Conservation (phyloP, 2,113 vertebrate genomes). For the Pedetes capensis region DNA sequence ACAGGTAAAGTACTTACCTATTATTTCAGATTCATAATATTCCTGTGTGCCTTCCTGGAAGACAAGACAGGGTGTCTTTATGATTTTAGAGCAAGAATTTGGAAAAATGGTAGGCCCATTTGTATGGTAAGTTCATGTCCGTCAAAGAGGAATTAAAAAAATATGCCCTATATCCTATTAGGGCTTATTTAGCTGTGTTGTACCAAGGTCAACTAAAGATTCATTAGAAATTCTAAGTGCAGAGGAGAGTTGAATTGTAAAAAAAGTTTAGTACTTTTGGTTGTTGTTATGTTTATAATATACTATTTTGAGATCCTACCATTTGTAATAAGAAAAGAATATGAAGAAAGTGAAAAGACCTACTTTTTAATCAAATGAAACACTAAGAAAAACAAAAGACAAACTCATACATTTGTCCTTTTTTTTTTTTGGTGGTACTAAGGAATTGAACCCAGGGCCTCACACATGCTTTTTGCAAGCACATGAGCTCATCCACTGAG, state of each 20-base stretch:
- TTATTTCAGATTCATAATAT: constrained; percentile 82
- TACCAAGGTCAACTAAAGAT: constrained; percentile 14
- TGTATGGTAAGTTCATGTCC: constrained; percentile 35
- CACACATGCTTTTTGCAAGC: neutral
- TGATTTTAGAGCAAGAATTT: constrained; percentile 76
- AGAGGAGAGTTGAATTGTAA: constrained; percentile 21
- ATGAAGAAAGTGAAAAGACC: constrained; percentile 11
- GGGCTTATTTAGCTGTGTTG: constrained; percentile 32
- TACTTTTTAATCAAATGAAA: constrained; percentile 30
- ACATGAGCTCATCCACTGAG: too few species aligned
- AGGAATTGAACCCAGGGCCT: neutral
- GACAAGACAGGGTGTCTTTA: constrained; percentile 83
- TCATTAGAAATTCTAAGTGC: constrained; percentile 1
- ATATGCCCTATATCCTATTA: neutral
- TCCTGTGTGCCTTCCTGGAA: constrained; percentile 84
- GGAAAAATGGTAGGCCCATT: constrained; percentile 63
- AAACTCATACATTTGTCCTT: neutral
- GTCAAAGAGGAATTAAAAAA: constrained; percentile 46
- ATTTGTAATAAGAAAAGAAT: neutral
- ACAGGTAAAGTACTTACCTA: constrained; percentile 82
- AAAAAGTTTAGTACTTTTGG: neutral
- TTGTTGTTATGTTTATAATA: neutral
- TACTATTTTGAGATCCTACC: neutral
- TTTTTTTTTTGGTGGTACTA: neutral
- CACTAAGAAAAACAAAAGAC: neutral